Conservation (phyloP, 2,888 invertebrate genomes). For the Tinea pellionella region DNA sequence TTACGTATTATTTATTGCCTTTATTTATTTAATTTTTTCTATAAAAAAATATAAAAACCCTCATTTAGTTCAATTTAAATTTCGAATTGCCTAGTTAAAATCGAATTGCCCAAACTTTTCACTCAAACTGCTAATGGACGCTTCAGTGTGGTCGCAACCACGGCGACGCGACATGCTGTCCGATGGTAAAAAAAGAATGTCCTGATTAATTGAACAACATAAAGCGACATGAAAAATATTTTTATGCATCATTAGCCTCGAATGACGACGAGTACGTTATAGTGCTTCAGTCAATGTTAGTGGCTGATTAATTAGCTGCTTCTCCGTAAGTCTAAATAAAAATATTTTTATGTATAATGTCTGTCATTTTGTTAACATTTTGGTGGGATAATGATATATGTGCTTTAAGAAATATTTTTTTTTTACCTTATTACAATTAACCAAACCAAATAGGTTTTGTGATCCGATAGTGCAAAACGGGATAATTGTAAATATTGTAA, state of each 20-base stretch:
- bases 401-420: too few species aligned
- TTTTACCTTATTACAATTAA: too few species aligned
- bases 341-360: neutral
- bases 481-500: too few species aligned
- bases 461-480: too few species aligned
- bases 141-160: conserved; percentile 7
- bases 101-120: conserved; percentile 50
- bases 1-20: too few species aligned
- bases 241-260: conserved; percentile 54
- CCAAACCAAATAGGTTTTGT: too few species aligned
- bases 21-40: too few species aligned
- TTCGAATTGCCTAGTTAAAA: neutral
- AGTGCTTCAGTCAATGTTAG: conserved; percentile 14
- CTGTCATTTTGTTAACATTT: neutral
- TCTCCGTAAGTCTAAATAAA: neutral
- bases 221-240: conserved; percentile 61
- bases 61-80: neutral
- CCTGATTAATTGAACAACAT: conserved; percentile 59
- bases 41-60: too few species aligned
- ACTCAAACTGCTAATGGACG: conserved; percentile 50
- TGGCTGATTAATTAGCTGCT: conserved; percentile 1
- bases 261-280: conserved; percentile 32
- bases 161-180: conserved; percentile 24
- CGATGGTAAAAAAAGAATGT: conserved; percentile 39
- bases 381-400: too few species aligned